Percentiles rank a stretch among this genome's conserved stretches.
Evolutionary conservation across 2,113 vertebrate species (phyloP).

Genomic region (Leptocoma aspasia): DNA sequence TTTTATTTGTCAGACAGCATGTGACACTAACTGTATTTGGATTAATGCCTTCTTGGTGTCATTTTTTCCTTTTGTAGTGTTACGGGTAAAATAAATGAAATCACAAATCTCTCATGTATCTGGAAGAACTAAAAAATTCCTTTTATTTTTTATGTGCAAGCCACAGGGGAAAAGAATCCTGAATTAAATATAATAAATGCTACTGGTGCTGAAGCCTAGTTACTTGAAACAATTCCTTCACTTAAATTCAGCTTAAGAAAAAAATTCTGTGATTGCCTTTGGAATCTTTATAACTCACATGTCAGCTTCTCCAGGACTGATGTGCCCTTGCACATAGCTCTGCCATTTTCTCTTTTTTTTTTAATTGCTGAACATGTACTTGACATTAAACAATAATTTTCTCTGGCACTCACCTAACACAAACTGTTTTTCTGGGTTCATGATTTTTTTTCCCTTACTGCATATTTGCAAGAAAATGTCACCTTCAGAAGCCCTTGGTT

Average conservation of each 20-base stretch:
- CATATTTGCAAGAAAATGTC: background rate
- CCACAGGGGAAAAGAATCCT: background rate
- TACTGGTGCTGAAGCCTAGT: background rate
- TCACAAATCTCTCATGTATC: background rate
- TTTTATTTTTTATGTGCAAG: background rate
- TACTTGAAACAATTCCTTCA: background rate
- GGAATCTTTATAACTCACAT: background rate
- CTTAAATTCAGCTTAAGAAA: background rate
- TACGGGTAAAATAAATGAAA: constrained; percentile 14
- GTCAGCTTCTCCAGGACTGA: background rate
- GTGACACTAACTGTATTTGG: constrained; percentile 13
- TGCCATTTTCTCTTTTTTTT: background rate
- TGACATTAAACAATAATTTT: background rate
- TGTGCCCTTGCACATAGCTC: background rate
- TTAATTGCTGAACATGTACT: background rate
- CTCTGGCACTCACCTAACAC: background rate
- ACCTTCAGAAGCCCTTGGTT: background rate
- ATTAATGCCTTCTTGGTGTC: constrained; percentile 22
- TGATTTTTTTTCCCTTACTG: background rate
- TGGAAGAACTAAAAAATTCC: background rate
- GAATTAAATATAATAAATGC: background rate
- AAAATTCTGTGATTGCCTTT: background rate
- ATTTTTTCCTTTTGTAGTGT: background rate
- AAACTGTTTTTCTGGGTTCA: background rate
- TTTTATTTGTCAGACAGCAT: constrained; percentile 20